These are phyloP conservation scores for Pampusana beccarii DNA, from an alignment of 2,113 vertebrate genomes.

Conservation along the genomic window DNA sequence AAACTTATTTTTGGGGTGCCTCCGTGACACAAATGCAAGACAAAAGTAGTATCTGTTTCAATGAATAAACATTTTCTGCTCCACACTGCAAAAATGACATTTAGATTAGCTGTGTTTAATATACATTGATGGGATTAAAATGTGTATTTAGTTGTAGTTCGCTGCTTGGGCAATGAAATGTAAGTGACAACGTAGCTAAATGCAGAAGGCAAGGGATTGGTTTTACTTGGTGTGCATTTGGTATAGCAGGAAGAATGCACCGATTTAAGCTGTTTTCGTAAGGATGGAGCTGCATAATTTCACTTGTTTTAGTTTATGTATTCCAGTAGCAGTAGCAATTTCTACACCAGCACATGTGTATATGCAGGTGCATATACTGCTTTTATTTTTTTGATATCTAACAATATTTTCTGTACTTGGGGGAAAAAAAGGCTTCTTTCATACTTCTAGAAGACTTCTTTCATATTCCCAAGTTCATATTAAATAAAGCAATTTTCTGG, in stretches of 20 bases:
- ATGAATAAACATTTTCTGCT: conserved; percentile 49
- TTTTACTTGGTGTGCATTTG: conserved; percentile 15
- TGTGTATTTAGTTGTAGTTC: conserved; percentile 41
- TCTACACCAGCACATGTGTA: not conserved
- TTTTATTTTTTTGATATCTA: not conserved
- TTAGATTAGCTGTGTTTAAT: conserved; percentile 68
- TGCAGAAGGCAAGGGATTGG: not conserved
- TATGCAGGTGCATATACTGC: not conserved
- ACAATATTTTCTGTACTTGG: not conserved
- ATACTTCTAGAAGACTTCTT: not conserved
- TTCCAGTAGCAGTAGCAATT: not conserved
- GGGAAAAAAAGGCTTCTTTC: not conserved
- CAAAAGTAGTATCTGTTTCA: conserved; percentile 13
- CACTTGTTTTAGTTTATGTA: conserved; percentile 25
- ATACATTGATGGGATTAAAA: conserved; percentile 71
- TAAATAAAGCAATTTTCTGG: not conserved
- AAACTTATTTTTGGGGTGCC: too few relatives aligned
- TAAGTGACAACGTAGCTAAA: not conserved
- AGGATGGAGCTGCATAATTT: conserved; percentile 51
- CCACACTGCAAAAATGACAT: conserved; percentile 49
- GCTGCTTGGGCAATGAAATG: conserved; percentile 50
- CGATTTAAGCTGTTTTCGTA: conserved; percentile 30
- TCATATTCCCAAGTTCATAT: not conserved
- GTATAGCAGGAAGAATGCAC: conserved; percentile 14
- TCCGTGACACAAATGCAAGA: conserved; percentile 18